Conservation (phyloP, 1,140 invertebrate genomes). For the Cyclina sinensis region DNA sequence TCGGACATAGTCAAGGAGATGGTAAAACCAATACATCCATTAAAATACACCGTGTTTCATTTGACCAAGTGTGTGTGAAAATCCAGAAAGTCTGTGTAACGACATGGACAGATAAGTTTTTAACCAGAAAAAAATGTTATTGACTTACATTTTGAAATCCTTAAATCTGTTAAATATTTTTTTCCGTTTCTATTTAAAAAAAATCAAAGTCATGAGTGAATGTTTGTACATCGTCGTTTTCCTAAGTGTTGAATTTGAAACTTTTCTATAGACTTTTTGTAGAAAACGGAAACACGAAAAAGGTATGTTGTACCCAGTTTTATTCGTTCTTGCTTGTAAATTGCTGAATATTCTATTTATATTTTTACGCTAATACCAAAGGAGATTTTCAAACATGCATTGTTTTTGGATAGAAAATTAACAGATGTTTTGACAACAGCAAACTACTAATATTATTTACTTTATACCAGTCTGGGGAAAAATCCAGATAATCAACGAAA, state of each 20-base stretch:
- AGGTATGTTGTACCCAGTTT: background rate
- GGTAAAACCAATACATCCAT: too few species aligned
- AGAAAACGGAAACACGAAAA: background rate
- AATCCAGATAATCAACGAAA: too few species aligned
- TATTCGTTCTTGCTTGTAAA: constrained; percentile 23
- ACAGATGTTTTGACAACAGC: too few species aligned
- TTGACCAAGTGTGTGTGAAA: too few species aligned
- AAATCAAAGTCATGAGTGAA: too few species aligned
- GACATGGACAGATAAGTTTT: too few species aligned
- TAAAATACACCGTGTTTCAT: too few species aligned
- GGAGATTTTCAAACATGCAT: constrained; percentile 38
- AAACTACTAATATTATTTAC: too few species aligned
- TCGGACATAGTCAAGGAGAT: too few species aligned
- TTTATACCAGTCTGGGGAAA: too few species aligned
- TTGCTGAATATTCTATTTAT: constrained; percentile 51
- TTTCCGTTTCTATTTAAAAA: background rate
- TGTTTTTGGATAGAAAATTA: background rate
- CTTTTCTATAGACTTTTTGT: background rate
- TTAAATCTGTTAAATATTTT: background rate
- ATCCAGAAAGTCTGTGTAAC: too few species aligned
- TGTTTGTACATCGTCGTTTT: background rate
- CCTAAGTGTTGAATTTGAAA: background rate
- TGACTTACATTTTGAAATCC: background rate
- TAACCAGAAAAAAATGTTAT: background rate
- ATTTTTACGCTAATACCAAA: constrained; percentile 44